These are phyloP conservation scores for Carollia perspicillata DNA, from an alignment of 2,113 vertebrate genomes.

Conservation along the genomic window DNA sequence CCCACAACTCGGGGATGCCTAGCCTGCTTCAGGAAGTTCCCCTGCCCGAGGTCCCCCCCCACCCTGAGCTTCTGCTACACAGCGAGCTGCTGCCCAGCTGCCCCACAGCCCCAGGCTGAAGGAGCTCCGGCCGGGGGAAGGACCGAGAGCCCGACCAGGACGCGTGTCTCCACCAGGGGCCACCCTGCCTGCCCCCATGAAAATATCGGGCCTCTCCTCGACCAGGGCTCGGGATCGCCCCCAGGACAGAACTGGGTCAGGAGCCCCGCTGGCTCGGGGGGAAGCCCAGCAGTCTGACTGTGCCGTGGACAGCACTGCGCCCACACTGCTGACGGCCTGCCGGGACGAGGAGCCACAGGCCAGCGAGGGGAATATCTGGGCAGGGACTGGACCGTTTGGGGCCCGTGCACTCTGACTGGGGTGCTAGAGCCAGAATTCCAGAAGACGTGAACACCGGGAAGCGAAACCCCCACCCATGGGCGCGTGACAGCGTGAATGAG, in stretches of 20 bases:
- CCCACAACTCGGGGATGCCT: accelerated
- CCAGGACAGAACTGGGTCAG: accelerated
- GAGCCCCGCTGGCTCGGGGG: not conserved
- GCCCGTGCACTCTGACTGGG: not conserved
- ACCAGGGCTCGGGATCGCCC: not conserved
- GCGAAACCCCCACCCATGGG: accelerated
- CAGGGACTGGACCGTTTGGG: not conserved
- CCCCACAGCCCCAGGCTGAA: not conserved
- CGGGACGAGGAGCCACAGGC: not conserved
- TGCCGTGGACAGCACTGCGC: not conserved
- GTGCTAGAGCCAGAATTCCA: not conserved
- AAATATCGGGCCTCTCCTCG: not conserved
- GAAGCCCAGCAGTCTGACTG: not conserved
- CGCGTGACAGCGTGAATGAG: not conserved
- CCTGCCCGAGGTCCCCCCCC: accelerated
- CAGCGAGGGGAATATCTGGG: no score
- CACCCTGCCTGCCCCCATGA: not conserved
- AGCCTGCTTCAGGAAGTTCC: not conserved
- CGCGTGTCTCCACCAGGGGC: accelerated
- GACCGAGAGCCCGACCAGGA: not conserved
- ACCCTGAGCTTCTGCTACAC: not conserved
- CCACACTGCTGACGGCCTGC: not conserved
- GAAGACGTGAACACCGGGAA: not conserved
- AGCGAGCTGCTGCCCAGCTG: accelerated
- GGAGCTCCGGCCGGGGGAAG: no score